Evolutionary conservation across 2,888 invertebrate genomes (phyloP).

Genomic region (Ophion ellenae): DNA sequence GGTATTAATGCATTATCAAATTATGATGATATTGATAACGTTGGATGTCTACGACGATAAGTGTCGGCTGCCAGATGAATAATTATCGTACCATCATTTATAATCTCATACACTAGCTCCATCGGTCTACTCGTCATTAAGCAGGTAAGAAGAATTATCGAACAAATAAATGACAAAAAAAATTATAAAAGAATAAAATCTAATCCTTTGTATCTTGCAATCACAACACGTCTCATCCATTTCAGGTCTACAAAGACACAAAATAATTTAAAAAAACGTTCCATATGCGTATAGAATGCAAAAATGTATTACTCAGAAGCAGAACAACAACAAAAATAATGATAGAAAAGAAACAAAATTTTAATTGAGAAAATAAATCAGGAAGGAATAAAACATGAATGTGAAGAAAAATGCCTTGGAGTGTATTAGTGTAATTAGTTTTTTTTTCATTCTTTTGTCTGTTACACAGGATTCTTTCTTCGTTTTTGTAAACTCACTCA

Average conservation of each 20-base stretch:
- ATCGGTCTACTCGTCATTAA: not conserved
- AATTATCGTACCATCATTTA: not conserved
- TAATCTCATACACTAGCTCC: not conserved
- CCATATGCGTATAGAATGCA: too few species aligned
- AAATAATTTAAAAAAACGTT: too few species aligned
- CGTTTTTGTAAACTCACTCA: constrained; percentile 55
- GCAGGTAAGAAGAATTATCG: not conserved
- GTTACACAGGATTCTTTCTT: not conserved
- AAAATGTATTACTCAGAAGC: too few species aligned
- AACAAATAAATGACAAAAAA: not conserved
- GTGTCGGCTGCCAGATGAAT: not conserved
- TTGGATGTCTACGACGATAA: not conserved
- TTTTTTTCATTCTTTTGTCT: not conserved
- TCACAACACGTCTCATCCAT: not conserved
- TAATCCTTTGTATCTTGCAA: not conserved
- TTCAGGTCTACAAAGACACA: too few species aligned
- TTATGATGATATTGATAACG: not conserved
- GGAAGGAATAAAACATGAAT: not conserved
- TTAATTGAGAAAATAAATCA: not conserved
- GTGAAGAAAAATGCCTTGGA: not conserved
- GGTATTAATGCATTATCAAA: not conserved
- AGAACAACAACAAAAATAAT: not conserved
- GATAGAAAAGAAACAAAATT: not conserved
- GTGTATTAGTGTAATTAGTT: not conserved
- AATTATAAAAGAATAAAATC: not conserved